Evolutionary conservation across 1,140 invertebrate genomes (phyloP).

Genomic region (Drosophila willistoni): DNA sequence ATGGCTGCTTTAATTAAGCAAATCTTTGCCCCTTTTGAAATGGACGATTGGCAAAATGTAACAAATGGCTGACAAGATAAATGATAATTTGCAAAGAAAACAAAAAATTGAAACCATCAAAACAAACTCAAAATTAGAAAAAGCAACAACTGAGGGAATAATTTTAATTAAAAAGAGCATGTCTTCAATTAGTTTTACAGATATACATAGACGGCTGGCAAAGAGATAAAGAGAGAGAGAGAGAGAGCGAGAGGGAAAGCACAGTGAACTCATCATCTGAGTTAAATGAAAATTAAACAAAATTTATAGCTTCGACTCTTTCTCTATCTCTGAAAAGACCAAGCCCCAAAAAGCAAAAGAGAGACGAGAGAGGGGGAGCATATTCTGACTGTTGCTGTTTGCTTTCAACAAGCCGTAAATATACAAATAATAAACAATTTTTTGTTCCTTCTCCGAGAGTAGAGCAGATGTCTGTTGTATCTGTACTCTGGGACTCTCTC

Average conservation of each 20-base stretch:
- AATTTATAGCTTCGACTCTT: conserved; percentile 3
- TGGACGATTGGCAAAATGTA: conserved; percentile 9
- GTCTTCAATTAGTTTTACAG: conserved; percentile 28
- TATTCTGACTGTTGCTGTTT: conserved; percentile 6
- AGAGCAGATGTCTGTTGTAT: conserved; percentile 23
- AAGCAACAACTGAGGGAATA: conserved; percentile 37
- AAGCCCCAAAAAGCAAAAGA: background rate
- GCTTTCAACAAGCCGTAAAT: conserved; percentile 34
- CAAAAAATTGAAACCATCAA: background rate
- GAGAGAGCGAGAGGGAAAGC: background rate
- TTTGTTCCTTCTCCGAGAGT: background rate
- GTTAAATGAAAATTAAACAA: conserved; percentile 15
- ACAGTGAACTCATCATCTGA: conserved; percentile 6
- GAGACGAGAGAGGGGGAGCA: background rate
- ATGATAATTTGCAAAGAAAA: conserved; percentile 8
- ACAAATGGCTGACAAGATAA: conserved; percentile 6
- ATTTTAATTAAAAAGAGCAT: conserved; percentile 52
- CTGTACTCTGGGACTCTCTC: background rate
- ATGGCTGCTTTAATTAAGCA: conserved; percentile 11
- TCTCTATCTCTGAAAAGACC: background rate
- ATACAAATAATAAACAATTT: conserved; percentile 43
- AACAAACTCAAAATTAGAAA: conserved; percentile 1
- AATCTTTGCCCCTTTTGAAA: conserved; percentile 6
- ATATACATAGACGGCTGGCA: background rate
- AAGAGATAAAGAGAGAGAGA: background rate